These are phyloP conservation scores for Diadromus collaris DNA, from an alignment of 2,888 invertebrate genomes.

Conservation along the genomic window DNA sequence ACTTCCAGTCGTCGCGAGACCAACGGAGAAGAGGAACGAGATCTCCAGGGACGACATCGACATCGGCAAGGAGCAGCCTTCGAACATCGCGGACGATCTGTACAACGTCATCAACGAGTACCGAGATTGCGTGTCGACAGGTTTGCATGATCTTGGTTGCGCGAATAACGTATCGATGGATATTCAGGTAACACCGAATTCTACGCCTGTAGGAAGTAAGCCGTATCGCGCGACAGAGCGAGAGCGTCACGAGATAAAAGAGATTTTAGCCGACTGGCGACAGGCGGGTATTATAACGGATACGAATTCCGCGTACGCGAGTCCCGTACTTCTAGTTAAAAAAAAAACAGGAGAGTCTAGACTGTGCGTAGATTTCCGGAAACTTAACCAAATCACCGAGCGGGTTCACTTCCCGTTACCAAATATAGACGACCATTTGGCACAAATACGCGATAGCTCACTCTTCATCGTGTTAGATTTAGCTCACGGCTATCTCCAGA, in stretches of 20 bases:
- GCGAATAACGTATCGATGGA: conserved; percentile 35
- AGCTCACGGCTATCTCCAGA: conserved; percentile 53
- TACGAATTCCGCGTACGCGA: conserved; percentile 53
- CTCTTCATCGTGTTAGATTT: too few relatives aligned
- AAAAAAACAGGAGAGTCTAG: too few relatives aligned
- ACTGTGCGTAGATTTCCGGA: too few relatives aligned
- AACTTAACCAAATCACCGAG: too few relatives aligned
- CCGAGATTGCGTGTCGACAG: conserved; percentile 28
- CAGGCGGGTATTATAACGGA: conserved; percentile 47
- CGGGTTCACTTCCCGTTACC: too few relatives aligned
- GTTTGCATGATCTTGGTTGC: conserved; percentile 26
- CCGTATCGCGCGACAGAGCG: conserved; percentile 28
- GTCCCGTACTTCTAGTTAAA: conserved; percentile 57
- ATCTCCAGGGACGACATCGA: not conserved
- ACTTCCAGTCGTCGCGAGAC: not conserved
- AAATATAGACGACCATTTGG: conserved; percentile 49
- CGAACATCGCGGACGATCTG: not conserved
- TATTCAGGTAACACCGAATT: not conserved
- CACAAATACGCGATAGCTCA: not conserved
- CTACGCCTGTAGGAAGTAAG: not conserved
- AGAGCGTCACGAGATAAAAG: conserved; percentile 33
- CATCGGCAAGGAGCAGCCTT: not conserved
- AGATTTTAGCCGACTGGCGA: conserved; percentile 45
- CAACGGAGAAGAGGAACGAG: not conserved
- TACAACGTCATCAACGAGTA: not conserved